These are phyloP conservation scores for Hippocampus mohnikei DNA, from an alignment of 2,113 vertebrate genomes.

Conservation along the genomic window DNA sequence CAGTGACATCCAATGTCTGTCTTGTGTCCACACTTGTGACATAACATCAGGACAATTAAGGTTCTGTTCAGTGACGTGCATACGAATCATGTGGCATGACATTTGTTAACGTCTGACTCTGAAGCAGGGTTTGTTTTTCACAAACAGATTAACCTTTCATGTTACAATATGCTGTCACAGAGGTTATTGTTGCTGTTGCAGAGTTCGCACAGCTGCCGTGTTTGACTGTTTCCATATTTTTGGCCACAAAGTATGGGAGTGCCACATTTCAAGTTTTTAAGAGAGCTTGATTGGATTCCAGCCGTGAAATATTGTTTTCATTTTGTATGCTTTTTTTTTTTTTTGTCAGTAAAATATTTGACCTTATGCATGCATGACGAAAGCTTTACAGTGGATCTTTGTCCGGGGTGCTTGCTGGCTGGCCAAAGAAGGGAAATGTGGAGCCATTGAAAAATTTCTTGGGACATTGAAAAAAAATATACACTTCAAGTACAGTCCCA, in stretches of 20 bases:
- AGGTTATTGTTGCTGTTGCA: not conserved
- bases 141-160: not conserved
- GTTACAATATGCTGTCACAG: not conserved
- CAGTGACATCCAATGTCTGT: not conserved
- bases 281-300: no score
- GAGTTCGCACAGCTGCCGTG: not conserved
- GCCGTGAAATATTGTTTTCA: not conserved
- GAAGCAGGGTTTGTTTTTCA: not conserved
- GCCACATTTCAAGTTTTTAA: not conserved
- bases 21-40: not conserved
- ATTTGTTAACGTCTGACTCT: not conserved
- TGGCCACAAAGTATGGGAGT: not conserved
- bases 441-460: no score
- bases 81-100: slow-evolving; percentile 3
- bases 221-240: not conserved
- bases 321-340: not conserved
- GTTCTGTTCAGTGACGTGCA: slow-evolving; percentile 4
- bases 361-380: no score
- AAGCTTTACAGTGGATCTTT: no score
- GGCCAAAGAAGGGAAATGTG: no score
- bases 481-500: no score
- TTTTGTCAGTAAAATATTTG: not conserved
- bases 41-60: not conserved
- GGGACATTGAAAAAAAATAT: no score
- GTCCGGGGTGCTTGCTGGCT: no score